Conservation (phyloP, 2,888 invertebrate species). For the Spodoptera exigua region DNA sequence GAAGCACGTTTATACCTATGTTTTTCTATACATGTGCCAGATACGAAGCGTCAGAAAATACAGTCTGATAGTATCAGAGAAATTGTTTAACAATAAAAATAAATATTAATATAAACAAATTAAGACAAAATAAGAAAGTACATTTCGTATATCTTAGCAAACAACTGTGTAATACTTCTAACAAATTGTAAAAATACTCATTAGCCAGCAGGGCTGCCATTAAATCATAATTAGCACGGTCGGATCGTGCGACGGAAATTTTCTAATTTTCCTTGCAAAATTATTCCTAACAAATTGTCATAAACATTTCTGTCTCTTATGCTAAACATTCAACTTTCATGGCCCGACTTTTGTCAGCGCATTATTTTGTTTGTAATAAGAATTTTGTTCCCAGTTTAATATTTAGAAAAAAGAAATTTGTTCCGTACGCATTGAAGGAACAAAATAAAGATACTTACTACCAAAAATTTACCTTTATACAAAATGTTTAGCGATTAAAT, state of each 20-base stretch:
- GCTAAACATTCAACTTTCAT: conserved; percentile 54
- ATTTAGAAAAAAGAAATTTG: conserved; percentile 8
- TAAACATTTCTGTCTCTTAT: conserved; percentile 55
- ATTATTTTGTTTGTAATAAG: conserved; percentile 43
- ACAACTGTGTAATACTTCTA: conserved; percentile 25
- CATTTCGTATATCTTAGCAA: no score
- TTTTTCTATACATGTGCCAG: no score
- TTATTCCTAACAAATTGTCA: conserved; percentile 49
- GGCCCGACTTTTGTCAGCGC: conserved; percentile 38
- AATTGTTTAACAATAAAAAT: no score
- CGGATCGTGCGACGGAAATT: conserved; percentile 61
- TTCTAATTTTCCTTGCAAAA: conserved; percentile 56
- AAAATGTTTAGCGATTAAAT: background rate
- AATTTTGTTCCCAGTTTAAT: conserved; percentile 20
- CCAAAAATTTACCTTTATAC: conserved; percentile 3
- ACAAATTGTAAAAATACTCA: conserved; percentile 57
- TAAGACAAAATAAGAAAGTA: no score
- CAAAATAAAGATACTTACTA: background rate
- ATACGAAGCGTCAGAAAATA: no score
- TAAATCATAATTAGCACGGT: conserved; percentile 72
- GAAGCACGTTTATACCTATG: no score
- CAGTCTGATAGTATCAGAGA: no score
- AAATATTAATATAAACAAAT: no score
- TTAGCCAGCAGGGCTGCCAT: conserved; percentile 61
- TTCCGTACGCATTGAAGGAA: background rate